phyloP scores from a whole-genome alignment of 1,140 invertebrate genomes.

The Neoseiulus cucumeris region DNA sequence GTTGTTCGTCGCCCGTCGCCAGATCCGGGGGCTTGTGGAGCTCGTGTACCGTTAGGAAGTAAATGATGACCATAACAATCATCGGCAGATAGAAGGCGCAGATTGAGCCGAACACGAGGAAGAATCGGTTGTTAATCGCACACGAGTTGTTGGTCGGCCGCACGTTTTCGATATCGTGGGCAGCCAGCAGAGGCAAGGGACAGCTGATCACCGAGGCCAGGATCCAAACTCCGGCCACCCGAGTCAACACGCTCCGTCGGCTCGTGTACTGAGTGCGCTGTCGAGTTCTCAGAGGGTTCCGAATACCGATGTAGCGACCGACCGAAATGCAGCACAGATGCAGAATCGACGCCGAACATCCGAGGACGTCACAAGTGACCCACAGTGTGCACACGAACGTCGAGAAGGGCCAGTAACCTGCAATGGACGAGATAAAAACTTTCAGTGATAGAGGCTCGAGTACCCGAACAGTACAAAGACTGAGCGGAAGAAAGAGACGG shows the following conservation, averaged over 20 bases:
- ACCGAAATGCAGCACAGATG: constrained; percentile 93
- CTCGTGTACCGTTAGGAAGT: constrained; percentile 64
- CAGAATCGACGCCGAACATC: constrained; percentile 80
- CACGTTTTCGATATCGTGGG: constrained; percentile 48
- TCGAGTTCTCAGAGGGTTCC: constrained; percentile 61
- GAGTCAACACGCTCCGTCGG: constrained; percentile 51
- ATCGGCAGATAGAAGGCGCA: constrained; percentile 90
- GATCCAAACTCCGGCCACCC: constrained; percentile 64
- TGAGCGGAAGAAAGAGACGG: too few species aligned
- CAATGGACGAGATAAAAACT: constrained; percentile 24
- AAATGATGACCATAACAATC: constrained; percentile 78
- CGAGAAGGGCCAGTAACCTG: constrained; percentile 77
- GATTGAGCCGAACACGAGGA: constrained; percentile 72
- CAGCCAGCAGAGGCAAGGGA: constrained; percentile 56
- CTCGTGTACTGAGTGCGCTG: constrained; percentile 40
- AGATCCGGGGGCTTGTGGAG: constrained; percentile 31
- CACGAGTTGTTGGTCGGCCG: constrained; percentile 50
- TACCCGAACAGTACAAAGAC: too few species aligned
- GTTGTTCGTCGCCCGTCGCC: not conserved
- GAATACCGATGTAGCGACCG: constrained; percentile 71
- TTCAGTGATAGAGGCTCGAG: too few species aligned
- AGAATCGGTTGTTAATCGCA: constrained; percentile 63
- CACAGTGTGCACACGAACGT: constrained; percentile 74
- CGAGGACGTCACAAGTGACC: constrained; percentile 79
- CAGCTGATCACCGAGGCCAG: constrained; percentile 64